Evolutionary conservation across 1,140 invertebrate genomes (phyloP).

Genomic region (Vanessa atalanta): DNA sequence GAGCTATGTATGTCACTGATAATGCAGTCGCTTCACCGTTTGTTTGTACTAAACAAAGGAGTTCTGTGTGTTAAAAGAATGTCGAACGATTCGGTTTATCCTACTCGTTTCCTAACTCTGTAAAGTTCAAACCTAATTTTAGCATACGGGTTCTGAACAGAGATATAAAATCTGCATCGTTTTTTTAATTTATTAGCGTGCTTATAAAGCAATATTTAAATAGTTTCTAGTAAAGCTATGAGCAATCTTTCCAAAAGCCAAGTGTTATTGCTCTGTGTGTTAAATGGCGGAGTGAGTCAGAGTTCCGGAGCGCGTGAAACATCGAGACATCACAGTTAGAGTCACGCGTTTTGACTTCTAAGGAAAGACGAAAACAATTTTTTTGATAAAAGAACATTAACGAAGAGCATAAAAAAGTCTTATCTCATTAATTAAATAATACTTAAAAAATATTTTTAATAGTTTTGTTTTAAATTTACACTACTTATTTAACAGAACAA

Average conservation of each 20-base stretch:
- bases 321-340: conserved; percentile 13
- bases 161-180: not conserved
- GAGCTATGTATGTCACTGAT: conserved; percentile 77
- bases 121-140: not conserved
- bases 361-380: not conserved
- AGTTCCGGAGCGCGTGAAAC: conserved; percentile 5
- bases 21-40: conserved; percentile 44
- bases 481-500: too few relatives aligned
- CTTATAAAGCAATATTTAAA: not conserved
- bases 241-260: conserved; percentile 14
- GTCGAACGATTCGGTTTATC: conserved; percentile 19
- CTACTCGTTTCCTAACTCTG: not conserved
- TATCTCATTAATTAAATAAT: too few relatives aligned
- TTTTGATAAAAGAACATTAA: not conserved
- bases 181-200: not conserved
- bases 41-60: conserved; percentile 49
- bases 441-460: too few relatives aligned
- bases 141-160: not conserved
- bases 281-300: conserved; percentile 16
- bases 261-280: conserved; percentile 5
- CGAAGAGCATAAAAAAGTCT: too few relatives aligned
- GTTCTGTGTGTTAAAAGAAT: conserved; percentile 30
- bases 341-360: not conserved
- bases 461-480: too few relatives aligned
- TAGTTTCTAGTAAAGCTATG: conserved; percentile 9